Evolutionary conservation across 1,140 invertebrate genomes (phyloP).

Genomic region (Drosophila tsacasi): DNA sequence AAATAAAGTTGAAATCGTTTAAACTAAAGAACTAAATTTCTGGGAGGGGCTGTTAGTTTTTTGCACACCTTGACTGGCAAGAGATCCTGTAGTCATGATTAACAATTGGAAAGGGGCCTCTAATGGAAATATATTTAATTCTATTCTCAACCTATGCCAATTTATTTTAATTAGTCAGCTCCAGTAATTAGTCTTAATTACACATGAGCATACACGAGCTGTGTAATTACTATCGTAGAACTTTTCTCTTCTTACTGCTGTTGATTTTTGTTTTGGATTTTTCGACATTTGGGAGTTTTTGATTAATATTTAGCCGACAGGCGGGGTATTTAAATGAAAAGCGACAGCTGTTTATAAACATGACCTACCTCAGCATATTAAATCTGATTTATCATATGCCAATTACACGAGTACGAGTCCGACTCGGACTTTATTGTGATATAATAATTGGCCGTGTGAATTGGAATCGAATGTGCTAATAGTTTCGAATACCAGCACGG

Average conservation of each 20-base stretch:
- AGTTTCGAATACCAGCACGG: constrained; percentile 36
- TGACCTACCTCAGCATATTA: constrained; percentile 73
- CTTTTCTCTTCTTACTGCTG: constrained; percentile 10
- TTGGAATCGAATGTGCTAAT: constrained; percentile 72
- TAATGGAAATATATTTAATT: constrained; percentile 39
- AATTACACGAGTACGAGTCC: constrained; percentile 54
- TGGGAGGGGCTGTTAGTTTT: constrained; percentile 23
- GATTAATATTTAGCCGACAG: constrained; percentile 20
- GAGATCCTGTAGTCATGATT: constrained; percentile 52
- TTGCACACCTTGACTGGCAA: constrained; percentile 12
- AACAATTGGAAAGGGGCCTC: constrained; percentile 42
- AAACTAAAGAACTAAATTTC: constrained; percentile 24
- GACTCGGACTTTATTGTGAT: constrained; percentile 50
- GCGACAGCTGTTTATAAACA: constrained; percentile 58
- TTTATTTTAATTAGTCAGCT: constrained; percentile 59
- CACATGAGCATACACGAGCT: constrained; percentile 24
- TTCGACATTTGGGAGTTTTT: constrained; percentile 2
- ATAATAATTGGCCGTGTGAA: constrained; percentile 77
- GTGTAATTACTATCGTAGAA: constrained; percentile 45
- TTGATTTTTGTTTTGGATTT: neutral
- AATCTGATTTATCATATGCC: constrained; percentile 67
- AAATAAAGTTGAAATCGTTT: constrained; percentile 61
- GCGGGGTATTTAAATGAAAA: constrained; percentile 23
- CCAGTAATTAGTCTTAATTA: constrained; percentile 57
- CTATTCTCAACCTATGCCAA: constrained; percentile 48